These are phyloP conservation scores for Parnassius glacialis DNA, from an alignment of 2,888 invertebrate genomes.

Conservation along the genomic window DNA sequence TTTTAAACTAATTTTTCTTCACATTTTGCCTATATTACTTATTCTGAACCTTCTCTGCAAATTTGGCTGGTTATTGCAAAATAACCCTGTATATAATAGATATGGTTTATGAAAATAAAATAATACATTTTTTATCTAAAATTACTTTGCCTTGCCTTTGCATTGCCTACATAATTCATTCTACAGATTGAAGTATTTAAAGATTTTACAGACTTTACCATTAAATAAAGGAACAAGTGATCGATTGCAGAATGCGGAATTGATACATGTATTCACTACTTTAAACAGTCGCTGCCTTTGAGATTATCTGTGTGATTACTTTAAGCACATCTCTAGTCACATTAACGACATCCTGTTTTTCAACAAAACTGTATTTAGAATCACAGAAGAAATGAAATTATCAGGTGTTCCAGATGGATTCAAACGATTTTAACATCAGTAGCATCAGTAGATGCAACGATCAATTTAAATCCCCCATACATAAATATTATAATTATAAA, in stretches of 20 bases:
- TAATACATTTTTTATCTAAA: no score
- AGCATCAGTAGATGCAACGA: background rate
- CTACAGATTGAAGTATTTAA: background rate
- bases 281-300: constrained; percentile 1
- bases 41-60: no score
- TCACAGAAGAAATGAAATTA: constrained; percentile 35
- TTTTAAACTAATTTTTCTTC: no score
- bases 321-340: constrained; percentile 11
- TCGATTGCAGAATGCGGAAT: background rate
- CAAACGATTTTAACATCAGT: background rate
- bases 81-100: no score
- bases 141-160: no score
- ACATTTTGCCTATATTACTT: no score
- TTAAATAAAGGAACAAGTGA: background rate
- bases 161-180: background rate
- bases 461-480: background rate
- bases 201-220: background rate
- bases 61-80: no score
- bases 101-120: no score
- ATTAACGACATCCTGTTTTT: constrained; percentile 37
- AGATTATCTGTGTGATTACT: constrained; percentile 11
- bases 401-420: constrained; percentile 7
- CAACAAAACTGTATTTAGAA: constrained; percentile 25
- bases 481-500: no score
- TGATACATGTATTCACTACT: constrained; percentile 9